Percentiles rank a stretch among this genome's conserved stretches.
Conservation (phyloP, 1,140 invertebrate genomes). For the Akabosia matsudoensis region DNA sequence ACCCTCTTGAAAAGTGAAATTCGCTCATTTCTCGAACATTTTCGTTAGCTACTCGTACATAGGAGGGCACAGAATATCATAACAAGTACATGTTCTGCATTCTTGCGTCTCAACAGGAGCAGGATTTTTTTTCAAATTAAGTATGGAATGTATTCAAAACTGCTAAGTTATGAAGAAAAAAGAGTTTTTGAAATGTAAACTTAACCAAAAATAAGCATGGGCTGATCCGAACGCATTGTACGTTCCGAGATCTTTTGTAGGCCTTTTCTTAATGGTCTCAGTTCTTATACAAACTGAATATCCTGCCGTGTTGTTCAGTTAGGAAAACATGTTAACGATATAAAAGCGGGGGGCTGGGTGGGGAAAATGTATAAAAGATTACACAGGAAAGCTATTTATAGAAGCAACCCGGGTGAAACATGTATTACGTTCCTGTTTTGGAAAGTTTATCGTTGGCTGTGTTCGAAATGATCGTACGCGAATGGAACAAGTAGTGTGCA, state of each 20-base stretch:
- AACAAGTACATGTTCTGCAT: background rate
- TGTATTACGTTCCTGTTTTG: too few relatives aligned
- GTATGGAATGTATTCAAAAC: background rate
- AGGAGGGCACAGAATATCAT: too few relatives aligned
- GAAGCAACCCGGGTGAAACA: constrained; percentile 1
- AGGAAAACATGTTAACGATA: background rate
- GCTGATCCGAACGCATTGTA: background rate
- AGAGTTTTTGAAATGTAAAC: background rate
- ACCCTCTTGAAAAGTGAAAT: background rate
- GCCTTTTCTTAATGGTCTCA: too few relatives aligned
- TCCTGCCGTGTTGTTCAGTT: too few relatives aligned
- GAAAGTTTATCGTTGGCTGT: too few relatives aligned
- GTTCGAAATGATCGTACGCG: background rate
- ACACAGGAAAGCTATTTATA: constrained; percentile 8
- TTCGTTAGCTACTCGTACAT: too few relatives aligned
- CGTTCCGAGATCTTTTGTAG: too few relatives aligned
- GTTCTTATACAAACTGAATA: too few relatives aligned
- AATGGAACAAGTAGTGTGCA: background rate
- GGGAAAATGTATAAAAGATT: constrained; percentile 18
- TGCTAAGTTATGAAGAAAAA: background rate
- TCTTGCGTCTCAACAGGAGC: background rate
- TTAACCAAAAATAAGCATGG: background rate
- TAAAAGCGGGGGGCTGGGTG: background rate
- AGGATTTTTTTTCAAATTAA: background rate
- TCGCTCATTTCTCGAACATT: background rate